Percentiles rank a stretch among this genome's conserved stretches.
phyloP scores from a whole-genome alignment of 1,140 invertebrate genomes.

The Drosophila pandora region DNA sequence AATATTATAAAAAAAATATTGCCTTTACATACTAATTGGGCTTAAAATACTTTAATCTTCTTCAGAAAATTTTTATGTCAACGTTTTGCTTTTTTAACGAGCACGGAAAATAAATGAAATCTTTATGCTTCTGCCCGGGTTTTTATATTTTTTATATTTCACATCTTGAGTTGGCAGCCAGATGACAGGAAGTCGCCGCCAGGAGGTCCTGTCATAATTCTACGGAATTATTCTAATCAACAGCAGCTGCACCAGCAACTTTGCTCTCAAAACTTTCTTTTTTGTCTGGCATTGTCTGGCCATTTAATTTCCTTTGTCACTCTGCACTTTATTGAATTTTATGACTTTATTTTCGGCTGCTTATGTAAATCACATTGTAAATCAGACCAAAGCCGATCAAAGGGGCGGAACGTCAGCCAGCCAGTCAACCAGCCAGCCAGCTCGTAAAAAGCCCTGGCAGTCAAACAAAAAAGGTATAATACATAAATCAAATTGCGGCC shows the following conservation, averaged over 20 bases:
- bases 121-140: conserved; percentile 26
- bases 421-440: neutral
- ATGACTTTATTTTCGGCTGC: conserved; percentile 73
- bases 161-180: conserved; percentile 43
- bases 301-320: conserved; percentile 74
- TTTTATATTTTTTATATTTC: conserved; percentile 51
- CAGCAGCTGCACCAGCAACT: conserved; percentile 37
- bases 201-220: conserved; percentile 60
- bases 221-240: conserved; percentile 66
- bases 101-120: conserved; percentile 27
- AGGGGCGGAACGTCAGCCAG: conserved; percentile 11
- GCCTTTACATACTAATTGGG: conserved; percentile 11
- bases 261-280: conserved; percentile 13
- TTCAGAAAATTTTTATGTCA: conserved; percentile 6
- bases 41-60: conserved; percentile 7
- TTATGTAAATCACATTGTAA: conserved; percentile 76
- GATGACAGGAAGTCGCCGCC: conserved; percentile 32
- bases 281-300: conserved; percentile 7
- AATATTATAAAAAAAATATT: neutral
- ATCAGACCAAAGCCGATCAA: conserved; percentile 55
- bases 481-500: conserved; percentile 76
- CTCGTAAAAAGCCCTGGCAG: conserved; percentile 30
- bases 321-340: conserved; percentile 75
- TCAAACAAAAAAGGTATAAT: conserved; percentile 57
- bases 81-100: conserved; percentile 27